These are phyloP conservation scores for Oxytorus armatus DNA, from an alignment of 2,888 invertebrate species.

Conservation along the genomic window DNA sequence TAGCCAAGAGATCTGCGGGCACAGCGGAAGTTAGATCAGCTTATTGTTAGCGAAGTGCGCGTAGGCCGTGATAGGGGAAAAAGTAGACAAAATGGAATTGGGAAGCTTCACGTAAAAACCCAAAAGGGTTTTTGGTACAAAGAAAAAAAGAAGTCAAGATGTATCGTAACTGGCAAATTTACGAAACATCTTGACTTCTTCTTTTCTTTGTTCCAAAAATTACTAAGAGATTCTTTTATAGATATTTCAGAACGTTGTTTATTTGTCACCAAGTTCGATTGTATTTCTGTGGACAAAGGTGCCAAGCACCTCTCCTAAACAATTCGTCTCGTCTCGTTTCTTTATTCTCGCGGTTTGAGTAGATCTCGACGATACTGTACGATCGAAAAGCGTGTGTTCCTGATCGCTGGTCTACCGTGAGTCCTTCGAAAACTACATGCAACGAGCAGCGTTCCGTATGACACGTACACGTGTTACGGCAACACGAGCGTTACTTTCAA, in stretches of 20 bases:
- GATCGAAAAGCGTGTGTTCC: conserved; percentile 32
- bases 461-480: conserved; percentile 35
- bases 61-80: too few relatives aligned
- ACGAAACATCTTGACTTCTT: too few relatives aligned
- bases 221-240: background rate
- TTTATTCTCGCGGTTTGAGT: background rate
- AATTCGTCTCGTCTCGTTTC: background rate
- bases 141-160: too few relatives aligned
- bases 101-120: too few relatives aligned
- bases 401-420: conserved; percentile 4
- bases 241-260: background rate
- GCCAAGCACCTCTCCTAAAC: background rate
- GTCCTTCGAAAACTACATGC: conserved; percentile 42
- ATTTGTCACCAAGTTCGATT: background rate
- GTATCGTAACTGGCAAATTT: too few relatives aligned
- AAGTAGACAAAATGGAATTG: too few relatives aligned
- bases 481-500: conserved; percentile 50
- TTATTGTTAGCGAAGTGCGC: too few relatives aligned
- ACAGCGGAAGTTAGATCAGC: too few relatives aligned
- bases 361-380: background rate
- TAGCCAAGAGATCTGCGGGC: too few relatives aligned
- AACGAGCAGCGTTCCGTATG: conserved; percentile 29
- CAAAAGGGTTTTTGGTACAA: too few relatives aligned
- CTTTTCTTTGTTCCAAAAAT: too few relatives aligned
- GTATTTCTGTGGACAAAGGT: background rate